Conservation (phyloP, 2,888 invertebrate species). For the Acleris sparsana region DNA sequence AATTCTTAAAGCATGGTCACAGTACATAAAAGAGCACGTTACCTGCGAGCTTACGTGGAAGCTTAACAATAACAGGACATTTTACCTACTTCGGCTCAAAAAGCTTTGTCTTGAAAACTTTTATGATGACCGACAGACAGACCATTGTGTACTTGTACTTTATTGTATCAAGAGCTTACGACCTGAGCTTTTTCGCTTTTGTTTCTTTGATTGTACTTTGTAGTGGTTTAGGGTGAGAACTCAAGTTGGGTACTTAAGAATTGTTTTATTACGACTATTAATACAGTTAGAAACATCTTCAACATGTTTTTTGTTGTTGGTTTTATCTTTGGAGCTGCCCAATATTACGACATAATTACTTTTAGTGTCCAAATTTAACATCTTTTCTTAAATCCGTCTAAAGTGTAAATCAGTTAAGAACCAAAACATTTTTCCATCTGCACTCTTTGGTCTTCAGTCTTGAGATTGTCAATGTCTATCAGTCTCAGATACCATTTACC, state of each 20-base stretch:
- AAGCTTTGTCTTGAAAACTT: constrained; percentile 29
- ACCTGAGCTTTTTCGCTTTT: constrained; percentile 23
- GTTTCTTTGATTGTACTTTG: constrained; percentile 24
- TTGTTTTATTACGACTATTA: too few relatives aligned
- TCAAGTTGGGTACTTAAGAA: background rate
- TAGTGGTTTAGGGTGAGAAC: constrained; percentile 16
- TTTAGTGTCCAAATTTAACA: too few relatives aligned
- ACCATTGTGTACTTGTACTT: constrained; percentile 20
- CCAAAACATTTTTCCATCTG: too few relatives aligned
- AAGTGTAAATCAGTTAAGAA: too few relatives aligned
- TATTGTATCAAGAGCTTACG: constrained; percentile 22
- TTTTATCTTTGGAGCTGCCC: background rate
- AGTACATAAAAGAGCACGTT: constrained; percentile 19
- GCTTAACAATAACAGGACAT: constrained; percentile 34
- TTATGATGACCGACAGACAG: constrained; percentile 33
- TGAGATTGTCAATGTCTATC: too few relatives aligned
- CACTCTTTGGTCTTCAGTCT: too few relatives aligned
- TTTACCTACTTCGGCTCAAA: constrained; percentile 27
- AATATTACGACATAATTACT: too few relatives aligned
- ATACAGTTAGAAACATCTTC: background rate
- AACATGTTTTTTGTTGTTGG: background rate
- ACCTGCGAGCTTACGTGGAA: constrained; percentile 30
- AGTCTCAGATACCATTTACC: too few relatives aligned
- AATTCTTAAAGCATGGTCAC: constrained; percentile 9
- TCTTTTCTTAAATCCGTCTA: too few relatives aligned